Percentiles rank a stretch among this genome's conserved stretches.
phyloP scores from a whole-genome alignment of 2,888 invertebrate species.

The Cactoblastis cactorum region DNA sequence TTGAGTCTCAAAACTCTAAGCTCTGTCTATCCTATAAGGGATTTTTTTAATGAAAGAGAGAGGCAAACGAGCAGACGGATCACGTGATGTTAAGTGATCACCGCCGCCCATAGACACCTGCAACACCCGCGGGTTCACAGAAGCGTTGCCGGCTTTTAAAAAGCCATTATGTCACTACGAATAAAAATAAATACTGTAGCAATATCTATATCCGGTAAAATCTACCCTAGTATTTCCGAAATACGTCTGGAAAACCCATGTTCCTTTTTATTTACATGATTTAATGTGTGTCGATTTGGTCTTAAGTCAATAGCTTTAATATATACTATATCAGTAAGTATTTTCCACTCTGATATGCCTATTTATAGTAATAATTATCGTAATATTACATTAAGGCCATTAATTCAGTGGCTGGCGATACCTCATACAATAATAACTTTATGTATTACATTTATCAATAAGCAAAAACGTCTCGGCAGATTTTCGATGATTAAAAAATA shows the following conservation, averaged over 20 bases:
- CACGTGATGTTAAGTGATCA: no score
- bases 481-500: slow-evolving; percentile 24
- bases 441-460: slow-evolving; percentile 39
- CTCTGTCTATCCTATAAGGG: no score
- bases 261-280: not conserved
- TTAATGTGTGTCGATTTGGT: slow-evolving; percentile 54
- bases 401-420: slow-evolving; percentile 71
- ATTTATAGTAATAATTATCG: slow-evolving; percentile 41
- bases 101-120: no score
- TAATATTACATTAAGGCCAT: slow-evolving; percentile 57
- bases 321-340: slow-evolving; percentile 67
- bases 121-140: no score
- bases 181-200: no score
- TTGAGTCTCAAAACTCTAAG: no score
- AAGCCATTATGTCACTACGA: no score
- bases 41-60: no score
- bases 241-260: not conserved
- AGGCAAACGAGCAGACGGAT: no score
- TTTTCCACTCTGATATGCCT: slow-evolving; percentile 60
- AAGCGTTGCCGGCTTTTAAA: no score
- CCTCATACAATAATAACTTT: slow-evolving; percentile 68
- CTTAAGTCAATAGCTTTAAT: slow-evolving; percentile 74
- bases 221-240: not conserved
- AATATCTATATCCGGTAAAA: no score
- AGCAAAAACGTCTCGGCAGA: slow-evolving; percentile 36